Percentiles rank a stretch among this genome's conserved stretches.
Evolutionary conservation across 2,113 vertebrate species (phyloP).

Genomic region (Saccopteryx bilineata): DNA sequence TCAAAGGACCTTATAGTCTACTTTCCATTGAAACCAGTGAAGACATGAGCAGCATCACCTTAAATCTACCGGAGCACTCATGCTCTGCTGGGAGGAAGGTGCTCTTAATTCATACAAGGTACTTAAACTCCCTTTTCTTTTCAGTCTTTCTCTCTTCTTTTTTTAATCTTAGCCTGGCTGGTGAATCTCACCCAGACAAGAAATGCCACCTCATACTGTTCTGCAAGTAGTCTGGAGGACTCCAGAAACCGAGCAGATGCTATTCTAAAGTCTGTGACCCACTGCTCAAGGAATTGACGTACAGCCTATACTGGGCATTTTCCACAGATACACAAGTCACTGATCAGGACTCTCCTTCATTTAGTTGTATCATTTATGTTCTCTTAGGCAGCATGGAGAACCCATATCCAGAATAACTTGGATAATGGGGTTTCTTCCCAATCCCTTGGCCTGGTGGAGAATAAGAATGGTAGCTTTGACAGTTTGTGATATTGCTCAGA

Average conservation of each 20-base stretch:
- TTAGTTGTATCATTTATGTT: background rate
- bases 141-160: background rate
- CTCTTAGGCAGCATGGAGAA: background rate
- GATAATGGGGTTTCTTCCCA: background rate
- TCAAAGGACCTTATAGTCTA: background rate
- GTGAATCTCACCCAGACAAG: background rate
- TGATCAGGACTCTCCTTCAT: conserved; percentile 12
- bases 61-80: background rate
- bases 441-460: background rate
- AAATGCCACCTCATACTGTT: background rate
- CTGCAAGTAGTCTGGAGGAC: background rate
- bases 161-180: background rate
- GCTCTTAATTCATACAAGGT: background rate
- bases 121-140: background rate
- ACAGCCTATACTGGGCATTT: background rate
- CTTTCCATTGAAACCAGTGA: background rate
- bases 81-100: background rate
- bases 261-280: background rate
- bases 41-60: background rate
- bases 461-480: background rate
- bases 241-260: background rate
- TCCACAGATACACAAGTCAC: background rate
- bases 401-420: background rate
- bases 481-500: background rate
- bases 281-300: background rate